Base-by-base conservation (phyloP, 2,113 vertebrate genomes). In the Thamnaconus septentrionalis region DNA sequence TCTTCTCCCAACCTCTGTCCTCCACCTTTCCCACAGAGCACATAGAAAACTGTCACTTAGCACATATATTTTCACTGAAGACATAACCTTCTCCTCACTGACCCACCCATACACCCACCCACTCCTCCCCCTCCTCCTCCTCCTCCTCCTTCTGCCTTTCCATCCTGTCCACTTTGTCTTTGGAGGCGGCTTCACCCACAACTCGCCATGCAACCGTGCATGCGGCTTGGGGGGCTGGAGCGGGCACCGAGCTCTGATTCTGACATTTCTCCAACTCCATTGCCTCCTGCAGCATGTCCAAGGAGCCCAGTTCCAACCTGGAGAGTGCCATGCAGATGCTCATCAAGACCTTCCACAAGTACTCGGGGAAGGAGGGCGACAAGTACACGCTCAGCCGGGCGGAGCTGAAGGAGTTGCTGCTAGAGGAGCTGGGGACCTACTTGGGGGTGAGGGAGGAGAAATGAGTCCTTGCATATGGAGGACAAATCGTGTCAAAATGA, bases 291-390 rank as follows among this genome's bases (percentile, higher is more conserved):
- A 93, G 91, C 47, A 93, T 93, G 92, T 91, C 92, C 85, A 92
- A 90, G 78, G 92, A 93, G 74, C 92, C 91, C 63, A 90, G 62
- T 88, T 88, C 92, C 82, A 85, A 91, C 84, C 80, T 93, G 84
- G 92, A 93, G 81, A 91, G 83, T 54, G 92, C 92, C 83, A 91
- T 96, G 92, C 89, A 93, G 68, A 93, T 93, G 51, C 85, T 96
- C 79, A 94, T 95, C 68, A 91, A 87, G 75, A 93, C 92, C 58
- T 96, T 95, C 86, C 94, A 95, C 80, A 94, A 94, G 78, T 95
- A 96, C 11, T 93, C 93, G 0, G 93, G 94, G 7, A 91, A 91
- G 82, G 93, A 96, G 73, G 94, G 93, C 0, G 91, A 94, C 90
- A 95, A 94, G 64, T 91, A 91, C 69, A 94, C 93, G 0, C 87